These are phyloP conservation scores for Cactoblastis cactorum DNA, from an alignment of 2,888 invertebrate genomes.

Conservation along the genomic window DNA sequence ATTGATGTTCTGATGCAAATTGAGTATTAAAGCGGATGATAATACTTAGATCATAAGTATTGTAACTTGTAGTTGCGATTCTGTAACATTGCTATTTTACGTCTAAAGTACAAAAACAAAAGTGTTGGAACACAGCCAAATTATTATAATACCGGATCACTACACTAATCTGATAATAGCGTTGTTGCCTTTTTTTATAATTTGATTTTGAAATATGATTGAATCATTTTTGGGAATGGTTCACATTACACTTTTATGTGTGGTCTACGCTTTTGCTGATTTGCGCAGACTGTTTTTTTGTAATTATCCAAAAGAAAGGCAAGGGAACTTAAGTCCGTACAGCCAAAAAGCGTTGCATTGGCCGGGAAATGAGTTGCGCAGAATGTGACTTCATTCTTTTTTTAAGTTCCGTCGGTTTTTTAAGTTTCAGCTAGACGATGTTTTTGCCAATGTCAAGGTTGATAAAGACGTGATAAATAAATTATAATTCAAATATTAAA, in stretches of 20 bases:
- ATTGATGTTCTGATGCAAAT: neutral
- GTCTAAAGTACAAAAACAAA: slow-evolving; percentile 19
- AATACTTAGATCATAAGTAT: too few species aligned
- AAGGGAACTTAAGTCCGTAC: too few species aligned
- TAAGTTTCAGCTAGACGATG: too few species aligned
- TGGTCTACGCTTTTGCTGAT: neutral
- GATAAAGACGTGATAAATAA: too few species aligned
- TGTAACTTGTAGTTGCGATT: neutral
- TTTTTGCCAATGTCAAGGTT: too few species aligned
- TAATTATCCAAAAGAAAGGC: too few species aligned
- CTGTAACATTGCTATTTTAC: slow-evolving; percentile 11
- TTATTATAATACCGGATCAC: slow-evolving; percentile 54
- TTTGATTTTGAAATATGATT: slow-evolving; percentile 26
- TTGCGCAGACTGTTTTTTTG: neutral
- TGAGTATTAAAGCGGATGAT: too few species aligned
- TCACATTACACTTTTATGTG: neutral
- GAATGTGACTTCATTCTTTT: too few species aligned
- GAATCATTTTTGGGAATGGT: slow-evolving; percentile 13
- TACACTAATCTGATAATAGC: slow-evolving; percentile 53
- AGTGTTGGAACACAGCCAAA: slow-evolving; percentile 32
- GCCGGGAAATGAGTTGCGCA: too few species aligned
- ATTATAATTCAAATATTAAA: too few species aligned
- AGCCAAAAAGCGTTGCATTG: too few species aligned
- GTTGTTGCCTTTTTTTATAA: slow-evolving; percentile 37
- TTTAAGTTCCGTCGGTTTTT: too few species aligned